A percentile compares a stretch with the other conserved stretches of the same genome.
phyloP scores from a whole-genome alignment of 2,797 vertebrate species.

The Hypotaenidia okinawae region DNA sequence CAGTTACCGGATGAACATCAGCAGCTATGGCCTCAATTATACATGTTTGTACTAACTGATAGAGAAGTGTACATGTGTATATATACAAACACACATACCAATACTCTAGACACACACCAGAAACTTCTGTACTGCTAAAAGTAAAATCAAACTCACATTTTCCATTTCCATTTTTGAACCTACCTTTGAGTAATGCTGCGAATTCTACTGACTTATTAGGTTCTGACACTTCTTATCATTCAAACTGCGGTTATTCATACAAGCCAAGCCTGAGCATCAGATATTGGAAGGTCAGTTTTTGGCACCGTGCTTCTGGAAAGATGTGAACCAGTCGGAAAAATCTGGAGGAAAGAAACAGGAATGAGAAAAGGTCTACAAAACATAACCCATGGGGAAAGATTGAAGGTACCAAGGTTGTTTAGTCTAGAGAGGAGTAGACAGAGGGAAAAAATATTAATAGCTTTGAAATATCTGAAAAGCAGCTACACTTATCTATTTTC shows the following conservation, averaged over 20 bases:
- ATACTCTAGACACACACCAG: not conserved
- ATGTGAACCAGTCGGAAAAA: slow-evolving; percentile 33
- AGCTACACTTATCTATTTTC: not conserved
- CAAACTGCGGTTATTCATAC: not conserved
- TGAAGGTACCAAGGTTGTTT: slow-evolving; percentile 22
- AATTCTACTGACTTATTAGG: not conserved
- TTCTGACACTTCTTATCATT: slow-evolving; percentile 23
- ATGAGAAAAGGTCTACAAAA: slow-evolving; percentile 37
- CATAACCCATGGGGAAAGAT: not conserved
- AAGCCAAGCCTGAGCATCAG: not conserved
- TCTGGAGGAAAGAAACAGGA: slow-evolving; percentile 7
- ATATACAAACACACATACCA: not conserved
- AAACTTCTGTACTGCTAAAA: slow-evolving; percentile 5
- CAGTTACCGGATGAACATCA: not conserved
- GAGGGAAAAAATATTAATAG: not conserved
- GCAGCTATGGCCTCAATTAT: not conserved
- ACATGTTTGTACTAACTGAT: not conserved
- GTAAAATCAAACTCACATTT: slow-evolving; percentile 7
- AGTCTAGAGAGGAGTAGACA: not conserved
- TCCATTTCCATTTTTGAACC: not conserved
- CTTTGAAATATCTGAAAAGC: not conserved
- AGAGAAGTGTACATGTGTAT: not conserved
- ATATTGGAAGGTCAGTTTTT: slow-evolving; percentile 17
- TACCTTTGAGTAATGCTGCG: not conserved
- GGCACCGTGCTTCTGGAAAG: slow-evolving; percentile 18